phyloP scores from a whole-genome alignment of 2,113 vertebrate genomes.

The Pelodiscus sinensis region DNA sequence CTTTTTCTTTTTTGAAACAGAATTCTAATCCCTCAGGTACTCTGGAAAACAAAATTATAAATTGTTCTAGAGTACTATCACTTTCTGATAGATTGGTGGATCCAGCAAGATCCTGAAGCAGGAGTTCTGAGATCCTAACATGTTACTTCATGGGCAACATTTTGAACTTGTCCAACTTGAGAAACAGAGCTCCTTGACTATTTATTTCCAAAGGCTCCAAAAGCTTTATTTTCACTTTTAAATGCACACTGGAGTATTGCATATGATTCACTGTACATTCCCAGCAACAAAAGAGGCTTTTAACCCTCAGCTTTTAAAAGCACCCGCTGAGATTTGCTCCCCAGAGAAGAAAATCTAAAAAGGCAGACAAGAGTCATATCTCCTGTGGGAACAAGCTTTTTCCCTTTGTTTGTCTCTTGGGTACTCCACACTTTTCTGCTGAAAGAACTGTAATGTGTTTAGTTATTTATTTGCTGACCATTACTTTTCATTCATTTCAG shows the following conservation, averaged over 20 bases:
- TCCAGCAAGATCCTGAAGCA: background rate
- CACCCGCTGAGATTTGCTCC: slow-evolving; percentile 63
- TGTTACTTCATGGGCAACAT: background rate
- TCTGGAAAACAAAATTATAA: background rate
- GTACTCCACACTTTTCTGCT: slow-evolving; percentile 54
- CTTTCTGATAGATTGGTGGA: background rate
- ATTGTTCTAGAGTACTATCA: background rate
- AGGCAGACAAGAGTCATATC: slow-evolving; percentile 29
- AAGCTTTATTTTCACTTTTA: slow-evolving; percentile 60
- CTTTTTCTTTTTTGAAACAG: background rate
- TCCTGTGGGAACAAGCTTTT: slow-evolving; percentile 35
- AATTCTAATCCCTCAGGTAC: background rate
- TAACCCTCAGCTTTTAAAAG: slow-evolving; percentile 67
- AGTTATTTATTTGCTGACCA: slow-evolving; percentile 59
- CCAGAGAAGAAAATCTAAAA: slow-evolving; percentile 55
- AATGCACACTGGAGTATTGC: slow-evolving; percentile 60
- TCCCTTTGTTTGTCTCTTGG: slow-evolving; percentile 56
- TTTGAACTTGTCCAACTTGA: slow-evolving; percentile 33
- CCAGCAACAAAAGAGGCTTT: slow-evolving; percentile 69
- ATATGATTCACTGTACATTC: slow-evolving; percentile 50
- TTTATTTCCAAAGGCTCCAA: slow-evolving; percentile 34
- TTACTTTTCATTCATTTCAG: slow-evolving; percentile 56
- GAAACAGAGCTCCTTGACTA: slow-evolving; percentile 12
- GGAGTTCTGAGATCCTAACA: background rate
- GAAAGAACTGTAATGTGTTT: slow-evolving; percentile 50